Evolutionary conservation across 1,140 invertebrate species (phyloP).

Genomic region (Chrysomallon squamiferum): DNA sequence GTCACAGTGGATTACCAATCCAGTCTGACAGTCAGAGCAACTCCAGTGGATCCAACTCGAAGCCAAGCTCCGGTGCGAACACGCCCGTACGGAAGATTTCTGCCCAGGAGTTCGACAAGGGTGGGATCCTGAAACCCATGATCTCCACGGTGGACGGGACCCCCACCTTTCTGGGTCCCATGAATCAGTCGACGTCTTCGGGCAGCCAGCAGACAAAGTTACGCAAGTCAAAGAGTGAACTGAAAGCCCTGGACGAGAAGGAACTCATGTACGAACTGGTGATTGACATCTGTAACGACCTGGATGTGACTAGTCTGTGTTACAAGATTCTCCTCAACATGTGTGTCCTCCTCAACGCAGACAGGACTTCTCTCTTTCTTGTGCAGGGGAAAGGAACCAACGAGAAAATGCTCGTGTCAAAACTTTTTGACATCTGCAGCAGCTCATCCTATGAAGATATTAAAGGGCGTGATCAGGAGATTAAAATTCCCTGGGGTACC

Average conservation of each 20-base stretch:
- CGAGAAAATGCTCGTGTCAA: constrained; percentile 79
- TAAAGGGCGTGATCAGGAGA: constrained; percentile 90
- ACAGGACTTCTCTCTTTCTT: constrained; percentile 90
- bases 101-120: constrained; percentile 92
- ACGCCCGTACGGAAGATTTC: constrained; percentile 93
- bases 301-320: constrained; percentile 90
- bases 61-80: constrained; percentile 58
- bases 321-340: constrained; percentile 97
- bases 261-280: constrained; percentile 95
- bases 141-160: constrained; percentile 87
- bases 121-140: constrained; percentile 87
- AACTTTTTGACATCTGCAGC: constrained; percentile 84
- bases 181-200: constrained; percentile 25
- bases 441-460: constrained; percentile 77
- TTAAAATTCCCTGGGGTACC: constrained; percentile 80
- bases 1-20: constrained; percentile 70
- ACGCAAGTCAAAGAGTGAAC: constrained; percentile 72
- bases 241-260: constrained; percentile 88
- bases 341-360: constrained; percentile 87
- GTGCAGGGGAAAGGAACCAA: constrained; percentile 73
- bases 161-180: constrained; percentile 79
- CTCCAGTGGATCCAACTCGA: constrained; percentile 51
- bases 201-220: constrained; percentile 29
- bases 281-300: constrained; percentile 95
- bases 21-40: constrained; percentile 63